phyloP scores from a whole-genome alignment of 2,888 invertebrate genomes.

The Trichogramma dendrolimi region DNA sequence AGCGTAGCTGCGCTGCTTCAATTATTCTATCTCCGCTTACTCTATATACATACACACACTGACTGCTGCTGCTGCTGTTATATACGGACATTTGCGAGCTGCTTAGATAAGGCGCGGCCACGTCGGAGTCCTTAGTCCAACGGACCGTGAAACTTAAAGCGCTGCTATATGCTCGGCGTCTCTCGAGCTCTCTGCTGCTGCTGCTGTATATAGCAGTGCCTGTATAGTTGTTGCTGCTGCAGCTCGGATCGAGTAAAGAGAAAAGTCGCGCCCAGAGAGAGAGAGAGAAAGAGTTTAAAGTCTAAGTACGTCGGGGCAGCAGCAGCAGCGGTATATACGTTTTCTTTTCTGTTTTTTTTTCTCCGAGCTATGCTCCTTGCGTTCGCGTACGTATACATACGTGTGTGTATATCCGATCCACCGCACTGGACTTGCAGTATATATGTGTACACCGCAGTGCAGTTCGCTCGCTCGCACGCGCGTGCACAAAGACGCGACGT shows the following conservation, averaged over 20 bases:
- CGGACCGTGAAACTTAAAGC: constrained; percentile 45
- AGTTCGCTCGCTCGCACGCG: no score
- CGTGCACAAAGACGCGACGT: constrained; percentile 19
- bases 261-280: constrained; percentile 15
- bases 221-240: background rate
- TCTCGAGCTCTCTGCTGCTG: background rate
- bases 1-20: constrained; percentile 11
- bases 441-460: no score
- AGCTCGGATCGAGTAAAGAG: constrained; percentile 3
- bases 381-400: no score
- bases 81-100: constrained; percentile 25
- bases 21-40: constrained; percentile 23
- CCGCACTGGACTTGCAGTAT: no score
- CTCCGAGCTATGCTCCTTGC: no score
- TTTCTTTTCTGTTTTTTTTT: no score
- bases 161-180: background rate
- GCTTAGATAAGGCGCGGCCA: constrained; percentile 44
- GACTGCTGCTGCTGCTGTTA: no score
- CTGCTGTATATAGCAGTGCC: background rate
- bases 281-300: background rate
- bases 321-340: no score
- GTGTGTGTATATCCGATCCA: no score
- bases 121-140: constrained; percentile 25
- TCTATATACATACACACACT: no score
- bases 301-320: background rate